Conservation (phyloP, 2,797 vertebrate genomes). For the Lutjanus argentimaculatus region DNA sequence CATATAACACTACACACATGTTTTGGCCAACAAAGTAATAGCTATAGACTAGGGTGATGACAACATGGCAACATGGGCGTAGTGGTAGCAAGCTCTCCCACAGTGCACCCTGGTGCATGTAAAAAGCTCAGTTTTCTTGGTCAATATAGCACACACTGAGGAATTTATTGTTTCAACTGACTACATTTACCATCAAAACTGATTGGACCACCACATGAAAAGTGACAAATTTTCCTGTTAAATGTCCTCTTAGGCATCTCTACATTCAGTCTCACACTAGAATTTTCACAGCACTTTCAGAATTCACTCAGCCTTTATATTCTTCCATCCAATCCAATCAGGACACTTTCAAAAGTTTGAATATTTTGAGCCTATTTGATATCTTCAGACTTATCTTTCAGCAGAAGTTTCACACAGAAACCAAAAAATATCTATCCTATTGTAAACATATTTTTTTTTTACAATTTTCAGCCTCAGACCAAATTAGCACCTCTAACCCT, state of each 20-base stretch:
- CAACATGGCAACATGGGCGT: no score
- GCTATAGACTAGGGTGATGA: no score
- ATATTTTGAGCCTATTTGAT: background rate
- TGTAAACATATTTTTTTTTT: background rate
- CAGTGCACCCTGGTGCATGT: no score
- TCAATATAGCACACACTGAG: background rate
- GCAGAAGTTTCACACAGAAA: background rate
- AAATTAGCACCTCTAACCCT: background rate
- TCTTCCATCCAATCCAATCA: background rate
- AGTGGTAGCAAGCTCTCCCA: no score
- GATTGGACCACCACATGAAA: no score
- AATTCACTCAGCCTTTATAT: background rate
- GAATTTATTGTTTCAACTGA: no score
- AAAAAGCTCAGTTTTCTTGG: no score
- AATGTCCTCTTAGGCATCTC: background rate
- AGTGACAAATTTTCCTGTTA: no score
- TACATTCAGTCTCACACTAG: background rate
- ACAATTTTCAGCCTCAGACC: background rate
- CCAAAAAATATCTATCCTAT: background rate
- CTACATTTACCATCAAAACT: no score
- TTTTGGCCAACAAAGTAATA: no score
- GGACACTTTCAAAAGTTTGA: background rate
- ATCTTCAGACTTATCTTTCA: background rate
- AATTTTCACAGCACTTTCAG: slow-evolving; percentile 3
- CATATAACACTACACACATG: no score